Percentiles rank a stretch among this genome's conserved stretches.
phyloP scores from a whole-genome alignment of 2,797 vertebrate genomes.

The Sebastes miniatus region DNA sequence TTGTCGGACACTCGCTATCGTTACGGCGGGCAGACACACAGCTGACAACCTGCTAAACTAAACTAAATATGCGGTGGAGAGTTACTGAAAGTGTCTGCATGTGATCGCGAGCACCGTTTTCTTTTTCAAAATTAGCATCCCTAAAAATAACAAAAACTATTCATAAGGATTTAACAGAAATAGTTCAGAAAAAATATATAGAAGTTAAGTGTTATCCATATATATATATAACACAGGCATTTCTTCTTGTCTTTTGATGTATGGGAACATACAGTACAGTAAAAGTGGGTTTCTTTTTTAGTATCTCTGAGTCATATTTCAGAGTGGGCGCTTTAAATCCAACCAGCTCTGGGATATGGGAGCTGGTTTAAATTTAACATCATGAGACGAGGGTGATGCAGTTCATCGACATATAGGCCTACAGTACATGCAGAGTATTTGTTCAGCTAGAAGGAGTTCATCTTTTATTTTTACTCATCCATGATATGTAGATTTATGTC shows the following conservation, averaged over 20 bases:
- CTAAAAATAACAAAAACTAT: not conserved
- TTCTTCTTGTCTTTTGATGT: slow-evolving; percentile 33
- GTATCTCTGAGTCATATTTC: slow-evolving; percentile 51
- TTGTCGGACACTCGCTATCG: no score
- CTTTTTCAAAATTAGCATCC: no score
- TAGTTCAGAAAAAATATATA: not conserved
- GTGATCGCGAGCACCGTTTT: no score
- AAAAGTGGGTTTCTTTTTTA: not conserved
- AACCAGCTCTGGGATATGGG: slow-evolving; percentile 12
- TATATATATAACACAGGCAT: not conserved
- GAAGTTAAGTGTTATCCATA: not conserved
- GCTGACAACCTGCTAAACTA: no score
- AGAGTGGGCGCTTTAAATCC: slow-evolving; percentile 45
- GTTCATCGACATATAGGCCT: slow-evolving; percentile 56
- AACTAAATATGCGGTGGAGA: no score
- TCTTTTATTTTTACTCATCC: slow-evolving; percentile 67
- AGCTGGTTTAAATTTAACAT: slow-evolving; percentile 55
- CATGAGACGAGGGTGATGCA: slow-evolving; percentile 42
- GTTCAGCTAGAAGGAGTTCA: slow-evolving; percentile 51
- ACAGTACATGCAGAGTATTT: slow-evolving; percentile 53
- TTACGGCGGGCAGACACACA: no score
- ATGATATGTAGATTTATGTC: slow-evolving; percentile 67
- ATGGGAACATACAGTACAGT: slow-evolving; percentile 6
- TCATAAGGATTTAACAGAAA: not conserved
- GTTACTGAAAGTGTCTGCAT: no score